phyloP scores from a whole-genome alignment of 2,113 vertebrate species.

The Lycaon pictus region DNA sequence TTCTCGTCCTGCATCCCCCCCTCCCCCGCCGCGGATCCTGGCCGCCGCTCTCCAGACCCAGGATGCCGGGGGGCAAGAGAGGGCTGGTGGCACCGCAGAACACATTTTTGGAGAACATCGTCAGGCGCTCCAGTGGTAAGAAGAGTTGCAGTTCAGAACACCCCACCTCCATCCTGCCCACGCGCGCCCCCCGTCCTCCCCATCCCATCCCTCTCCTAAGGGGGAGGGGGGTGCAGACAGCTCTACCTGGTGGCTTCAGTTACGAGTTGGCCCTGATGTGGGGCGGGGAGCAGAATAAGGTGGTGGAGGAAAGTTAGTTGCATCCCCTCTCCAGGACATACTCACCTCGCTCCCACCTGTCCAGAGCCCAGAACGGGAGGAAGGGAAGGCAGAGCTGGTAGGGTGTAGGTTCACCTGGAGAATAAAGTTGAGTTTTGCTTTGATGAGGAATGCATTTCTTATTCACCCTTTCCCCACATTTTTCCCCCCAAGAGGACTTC shows the following conservation, averaged over 20 bases:
- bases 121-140: slow-evolving; percentile 97
- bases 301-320: slow-evolving; percentile 50
- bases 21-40: slow-evolving; percentile 86
- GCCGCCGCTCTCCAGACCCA: slow-evolving; percentile 90
- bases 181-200: background rate
- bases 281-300: background rate
- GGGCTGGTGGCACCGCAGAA: slow-evolving; percentile 99
- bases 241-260: background rate
- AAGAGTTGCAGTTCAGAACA: slow-evolving; percentile 71
- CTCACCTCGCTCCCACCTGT: slow-evolving; percentile 36
- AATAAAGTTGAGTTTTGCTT: slow-evolving; percentile 17
- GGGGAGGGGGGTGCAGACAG: background rate
- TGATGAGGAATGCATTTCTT: background rate
- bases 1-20: slow-evolving; percentile 80
- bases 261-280: background rate
- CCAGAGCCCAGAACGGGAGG: background rate
- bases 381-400: background rate
- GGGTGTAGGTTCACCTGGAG: background rate
- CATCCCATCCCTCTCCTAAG: background rate
- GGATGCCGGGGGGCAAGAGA: slow-evolving; percentile 99
- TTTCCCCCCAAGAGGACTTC: background rate
- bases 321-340: background rate
- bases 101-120: slow-evolving; percentile 98
- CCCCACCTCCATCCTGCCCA: slow-evolving; percentile 54
- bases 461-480: background rate